A percentile compares a stretch with the other conserved stretches of the same genome.
phyloP scores from a whole-genome alignment of 2,888 invertebrate genomes.

The Halictus ligatus region DNA sequence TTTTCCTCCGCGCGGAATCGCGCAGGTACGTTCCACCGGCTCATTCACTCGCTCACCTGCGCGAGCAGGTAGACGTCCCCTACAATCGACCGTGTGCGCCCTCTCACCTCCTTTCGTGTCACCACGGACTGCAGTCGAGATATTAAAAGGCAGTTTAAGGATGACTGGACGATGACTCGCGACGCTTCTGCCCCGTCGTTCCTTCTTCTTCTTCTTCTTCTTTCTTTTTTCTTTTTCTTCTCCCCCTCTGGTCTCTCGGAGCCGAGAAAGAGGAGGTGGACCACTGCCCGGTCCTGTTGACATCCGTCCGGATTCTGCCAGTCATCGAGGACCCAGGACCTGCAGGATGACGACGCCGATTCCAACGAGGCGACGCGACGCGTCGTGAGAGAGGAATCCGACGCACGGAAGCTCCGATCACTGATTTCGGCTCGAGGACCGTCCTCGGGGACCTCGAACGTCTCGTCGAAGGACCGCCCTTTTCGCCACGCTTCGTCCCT shows the following conservation, averaged over 20 bases:
- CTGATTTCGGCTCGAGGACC: slow-evolving; percentile 37
- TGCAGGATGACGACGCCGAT: slow-evolving; percentile 64
- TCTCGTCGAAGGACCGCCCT: slow-evolving; percentile 43
- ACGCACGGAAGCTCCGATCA: slow-evolving; percentile 64
- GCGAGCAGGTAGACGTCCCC: slow-evolving; percentile 77
- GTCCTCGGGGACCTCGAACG: not conserved
- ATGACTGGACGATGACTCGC: slow-evolving; percentile 80
- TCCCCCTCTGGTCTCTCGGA: slow-evolving; percentile 30
- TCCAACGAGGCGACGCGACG: slow-evolving; percentile 31
- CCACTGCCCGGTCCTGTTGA: slow-evolving; percentile 64
- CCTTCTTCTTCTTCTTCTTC: slow-evolving; percentile 34
- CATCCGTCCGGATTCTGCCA: slow-evolving; percentile 66
- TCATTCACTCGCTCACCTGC: slow-evolving; percentile 42
- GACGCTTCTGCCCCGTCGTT: slow-evolving; percentile 63
- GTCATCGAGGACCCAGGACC: slow-evolving; percentile 63
- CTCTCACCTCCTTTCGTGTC: slow-evolving; percentile 76
- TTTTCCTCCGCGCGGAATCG: slow-evolving; percentile 26
- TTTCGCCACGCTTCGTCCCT: slow-evolving; percentile 28
- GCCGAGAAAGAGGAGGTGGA: slow-evolving; percentile 38
- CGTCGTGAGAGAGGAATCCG: slow-evolving; percentile 68
- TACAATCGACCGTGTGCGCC: slow-evolving; percentile 73
- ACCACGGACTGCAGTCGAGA: slow-evolving; percentile 72
- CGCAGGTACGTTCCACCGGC: not conserved
- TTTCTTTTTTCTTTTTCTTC: no score
- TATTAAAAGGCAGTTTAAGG: slow-evolving; percentile 83